A percentile compares a stretch with the other conserved stretches of the same genome.
phyloP scores from a whole-genome alignment of 2,113 vertebrate genomes.

The Xyliphius kryptos region DNA sequence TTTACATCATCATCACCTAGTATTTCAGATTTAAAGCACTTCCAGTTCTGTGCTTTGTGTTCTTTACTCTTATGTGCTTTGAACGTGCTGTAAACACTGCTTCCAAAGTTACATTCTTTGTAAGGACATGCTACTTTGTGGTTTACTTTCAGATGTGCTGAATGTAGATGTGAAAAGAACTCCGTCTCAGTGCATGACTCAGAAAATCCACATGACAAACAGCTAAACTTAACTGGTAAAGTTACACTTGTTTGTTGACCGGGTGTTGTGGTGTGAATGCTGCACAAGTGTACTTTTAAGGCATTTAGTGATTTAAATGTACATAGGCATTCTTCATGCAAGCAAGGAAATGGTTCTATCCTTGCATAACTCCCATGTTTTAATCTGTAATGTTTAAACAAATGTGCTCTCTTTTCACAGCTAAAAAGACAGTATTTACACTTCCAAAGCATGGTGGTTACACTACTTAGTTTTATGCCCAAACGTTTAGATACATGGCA shows the following conservation, averaged over 20 bases:
- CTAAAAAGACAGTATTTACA: too few species aligned
- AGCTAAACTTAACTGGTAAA: constrained; percentile 21
- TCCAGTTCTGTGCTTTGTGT: constrained; percentile 26
- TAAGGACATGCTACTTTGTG: constrained; percentile 22
- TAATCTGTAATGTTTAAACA: too few species aligned
- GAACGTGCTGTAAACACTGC: constrained; percentile 34
- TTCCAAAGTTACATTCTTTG: constrained; percentile 31
- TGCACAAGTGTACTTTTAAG: constrained; percentile 12
- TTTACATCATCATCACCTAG: constrained; percentile 1
- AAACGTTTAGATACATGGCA: too few species aligned
- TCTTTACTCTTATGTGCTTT: constrained; percentile 31
- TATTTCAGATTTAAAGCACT: constrained; percentile 19
- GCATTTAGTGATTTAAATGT: constrained; percentile 20
- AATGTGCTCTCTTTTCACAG: too few species aligned
- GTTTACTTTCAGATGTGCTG: constrained; percentile 24
- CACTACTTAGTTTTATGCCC: too few species aligned
- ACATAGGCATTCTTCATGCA: too few species aligned
- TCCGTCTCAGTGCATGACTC: constrained; percentile 25
- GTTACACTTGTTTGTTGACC: constrained; percentile 15
- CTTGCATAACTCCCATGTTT: too few species aligned
- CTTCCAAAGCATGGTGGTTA: too few species aligned
- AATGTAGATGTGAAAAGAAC: constrained; percentile 12
- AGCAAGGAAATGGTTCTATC: too few species aligned
- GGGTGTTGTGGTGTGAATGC: constrained; percentile 5
- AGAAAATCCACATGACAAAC: constrained; percentile 27